Percentiles rank a stretch among this genome's conserved stretches.
These are phyloP conservation scores for Spondyliosoma cantharus DNA, from an alignment of 2,797 vertebrate genomes.

Conservation along the genomic window DNA sequence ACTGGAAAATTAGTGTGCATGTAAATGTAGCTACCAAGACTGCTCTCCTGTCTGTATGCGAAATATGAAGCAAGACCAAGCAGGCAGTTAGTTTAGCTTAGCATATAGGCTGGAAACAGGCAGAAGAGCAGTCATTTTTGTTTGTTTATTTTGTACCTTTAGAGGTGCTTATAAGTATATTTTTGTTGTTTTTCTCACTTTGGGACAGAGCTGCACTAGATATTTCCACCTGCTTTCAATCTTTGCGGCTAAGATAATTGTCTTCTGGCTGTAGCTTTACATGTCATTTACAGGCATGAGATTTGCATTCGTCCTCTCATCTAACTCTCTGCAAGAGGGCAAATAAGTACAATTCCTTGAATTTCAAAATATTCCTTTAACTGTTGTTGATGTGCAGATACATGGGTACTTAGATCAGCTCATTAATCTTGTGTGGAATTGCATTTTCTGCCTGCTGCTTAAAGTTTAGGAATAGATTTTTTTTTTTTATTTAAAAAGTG, in stretches of 20 bases:
- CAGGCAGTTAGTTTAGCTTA: neutral
- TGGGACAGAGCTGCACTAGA: neutral
- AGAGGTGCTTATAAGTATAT: neutral
- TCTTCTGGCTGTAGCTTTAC: neutral
- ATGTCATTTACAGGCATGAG: neutral
- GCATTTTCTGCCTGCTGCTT: neutral
- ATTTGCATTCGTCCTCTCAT: neutral
- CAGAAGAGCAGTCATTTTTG: neutral
- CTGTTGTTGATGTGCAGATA: constrained; percentile 8
- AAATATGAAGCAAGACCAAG: neutral
- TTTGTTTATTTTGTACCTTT: neutral
- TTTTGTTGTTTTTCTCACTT: too few relatives aligned
- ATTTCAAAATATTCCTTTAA: neutral
- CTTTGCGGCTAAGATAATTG: neutral
- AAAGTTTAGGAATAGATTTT: neutral
- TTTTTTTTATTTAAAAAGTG: too few relatives aligned
- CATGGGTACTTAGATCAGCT: neutral
- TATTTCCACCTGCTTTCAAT: neutral
- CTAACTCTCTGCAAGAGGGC: neutral
- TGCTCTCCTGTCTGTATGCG: neutral
- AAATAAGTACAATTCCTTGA: neutral
- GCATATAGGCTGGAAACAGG: too few relatives aligned
- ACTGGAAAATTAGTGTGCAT: too few relatives aligned
- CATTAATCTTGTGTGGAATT: neutral
- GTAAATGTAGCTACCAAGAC: too few relatives aligned